Percentiles rank a stretch among this genome's conserved stretches.
These are phyloP conservation scores for Scaptomyza cyrtandrae DNA, from an alignment of 2,888 invertebrate species.

Conservation along the genomic window DNA sequence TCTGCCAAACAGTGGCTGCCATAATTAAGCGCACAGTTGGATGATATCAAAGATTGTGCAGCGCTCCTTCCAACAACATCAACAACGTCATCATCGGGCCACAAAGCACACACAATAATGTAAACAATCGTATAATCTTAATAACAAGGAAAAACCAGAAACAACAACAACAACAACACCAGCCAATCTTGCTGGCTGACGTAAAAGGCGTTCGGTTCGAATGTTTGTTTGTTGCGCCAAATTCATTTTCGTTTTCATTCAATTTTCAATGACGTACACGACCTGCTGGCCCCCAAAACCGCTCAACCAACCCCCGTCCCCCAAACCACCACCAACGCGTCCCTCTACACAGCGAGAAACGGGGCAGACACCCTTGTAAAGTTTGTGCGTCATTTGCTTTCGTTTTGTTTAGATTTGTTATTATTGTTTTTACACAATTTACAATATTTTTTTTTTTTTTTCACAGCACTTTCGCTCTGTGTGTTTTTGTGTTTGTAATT, in stretches of 20 bases:
- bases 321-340: neutral
- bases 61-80: slow-evolving; percentile 12
- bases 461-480: slow-evolving; percentile 52
- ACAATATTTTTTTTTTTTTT: slow-evolving; percentile 32
- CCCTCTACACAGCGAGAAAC: slow-evolving; percentile 12
- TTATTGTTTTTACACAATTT: slow-evolving; percentile 39
- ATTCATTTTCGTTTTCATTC: slow-evolving; percentile 77
- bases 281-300: slow-evolving; percentile 3
- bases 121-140: slow-evolving; percentile 64
- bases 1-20: slow-evolving; percentile 65
- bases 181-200: slow-evolving; percentile 57
- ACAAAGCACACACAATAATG: slow-evolving; percentile 22
- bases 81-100: slow-evolving; percentile 64
- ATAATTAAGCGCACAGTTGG: slow-evolving; percentile 53
- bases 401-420: slow-evolving; percentile 19
- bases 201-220: slow-evolving; percentile 45
- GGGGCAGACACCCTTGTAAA: slow-evolving; percentile 74
- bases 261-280: slow-evolving; percentile 70
- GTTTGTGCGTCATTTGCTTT: slow-evolving; percentile 72
- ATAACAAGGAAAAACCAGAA: slow-evolving; percentile 48
- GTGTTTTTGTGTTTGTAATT: slow-evolving; percentile 59
- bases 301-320: neutral
- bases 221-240: slow-evolving; percentile 39
- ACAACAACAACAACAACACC: slow-evolving; percentile 26
- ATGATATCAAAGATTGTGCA: neutral